phyloP scores from a whole-genome alignment of 2,888 invertebrate species.

The Oscheius onirici region DNA sequence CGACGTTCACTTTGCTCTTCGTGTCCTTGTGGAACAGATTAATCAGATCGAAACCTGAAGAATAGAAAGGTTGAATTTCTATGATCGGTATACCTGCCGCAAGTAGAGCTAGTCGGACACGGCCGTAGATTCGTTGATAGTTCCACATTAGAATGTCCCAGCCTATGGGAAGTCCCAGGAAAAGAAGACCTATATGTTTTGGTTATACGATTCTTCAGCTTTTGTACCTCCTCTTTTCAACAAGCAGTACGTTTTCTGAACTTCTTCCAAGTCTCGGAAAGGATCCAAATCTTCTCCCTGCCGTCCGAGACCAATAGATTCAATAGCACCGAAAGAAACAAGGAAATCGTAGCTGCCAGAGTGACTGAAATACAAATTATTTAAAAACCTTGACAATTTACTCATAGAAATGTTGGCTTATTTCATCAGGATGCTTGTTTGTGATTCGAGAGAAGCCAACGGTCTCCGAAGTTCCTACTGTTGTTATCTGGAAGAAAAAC shows the following conservation, averaged over 20 bases:
- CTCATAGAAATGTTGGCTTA: too few relatives aligned
- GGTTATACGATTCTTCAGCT: neutral
- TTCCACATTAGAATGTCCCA: neutral
- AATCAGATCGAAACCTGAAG: too few relatives aligned
- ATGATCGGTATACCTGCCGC: neutral
- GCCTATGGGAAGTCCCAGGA: neutral
- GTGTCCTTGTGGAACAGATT: too few relatives aligned
- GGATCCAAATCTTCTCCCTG: conserved; percentile 1
- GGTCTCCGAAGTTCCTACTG: too few relatives aligned
- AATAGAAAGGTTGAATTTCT: too few relatives aligned
- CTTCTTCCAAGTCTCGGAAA: neutral
- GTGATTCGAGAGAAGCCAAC: too few relatives aligned
- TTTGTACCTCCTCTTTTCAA: neutral
- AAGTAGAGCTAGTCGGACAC: neutral
- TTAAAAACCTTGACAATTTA: too few relatives aligned
- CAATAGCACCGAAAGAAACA: neutral
- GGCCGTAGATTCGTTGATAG: neutral
- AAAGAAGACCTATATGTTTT: neutral
- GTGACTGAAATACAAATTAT: neutral
- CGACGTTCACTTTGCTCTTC: too few relatives aligned
- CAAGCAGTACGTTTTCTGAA: neutral
- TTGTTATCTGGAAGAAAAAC: too few relatives aligned
- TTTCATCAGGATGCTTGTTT: too few relatives aligned
- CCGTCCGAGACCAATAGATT: conserved; percentile 1
- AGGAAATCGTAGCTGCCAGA: neutral